Base-by-base conservation (phyloP, 1,140 invertebrate species). In the Batillaria attramentaria region DNA sequence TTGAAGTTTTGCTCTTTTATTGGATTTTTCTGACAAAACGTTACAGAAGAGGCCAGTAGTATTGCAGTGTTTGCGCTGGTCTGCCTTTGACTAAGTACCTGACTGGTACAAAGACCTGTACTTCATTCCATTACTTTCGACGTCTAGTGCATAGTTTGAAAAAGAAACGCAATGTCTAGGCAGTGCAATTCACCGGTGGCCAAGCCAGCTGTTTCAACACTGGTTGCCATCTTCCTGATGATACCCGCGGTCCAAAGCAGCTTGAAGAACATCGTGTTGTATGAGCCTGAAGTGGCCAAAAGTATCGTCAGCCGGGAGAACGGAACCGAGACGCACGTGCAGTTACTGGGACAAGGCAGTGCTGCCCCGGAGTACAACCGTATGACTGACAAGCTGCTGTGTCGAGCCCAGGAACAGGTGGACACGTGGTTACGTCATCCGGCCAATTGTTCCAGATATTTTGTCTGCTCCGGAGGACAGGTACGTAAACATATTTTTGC, bases 401-500 rank as follows among this genome's bases (percentile, higher is more conserved):
- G 68, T 37, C 35, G 46, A 20, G 42, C n/a, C 6, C 1, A 31
- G 20, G 50, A 80, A 18, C 37, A 35, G 31, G 70, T 72, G 35
- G 41, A 50, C 39, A 72, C 37, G 24, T 73, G 66, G 69, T 33
- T 77, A 24, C 73, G 74, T 10, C 69, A 80, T 24, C 69, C 74
- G 5, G 46, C 54, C 18, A 80, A 77, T 35, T 80, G 69, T 33
- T 72, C 74, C 43, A 46, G 68, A 28, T 73, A 72, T 43, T 81
- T 77, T 42, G 37, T 76, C 24, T 81, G 74, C 68, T 28, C 57
- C 41, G 33, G 69, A 28, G 74, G 73, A 33, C 57, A 70, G 39
- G 74, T 81, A 16, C 62, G 66, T 37, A 18, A 65, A 65, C 33
- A 16, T 65, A n/a, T 16, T 69, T 5, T 60, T 60, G 20, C 31